Conservation (phyloP, 2,888 invertebrate genomes). For the Rhopalosiphum nymphaeae region DNA sequence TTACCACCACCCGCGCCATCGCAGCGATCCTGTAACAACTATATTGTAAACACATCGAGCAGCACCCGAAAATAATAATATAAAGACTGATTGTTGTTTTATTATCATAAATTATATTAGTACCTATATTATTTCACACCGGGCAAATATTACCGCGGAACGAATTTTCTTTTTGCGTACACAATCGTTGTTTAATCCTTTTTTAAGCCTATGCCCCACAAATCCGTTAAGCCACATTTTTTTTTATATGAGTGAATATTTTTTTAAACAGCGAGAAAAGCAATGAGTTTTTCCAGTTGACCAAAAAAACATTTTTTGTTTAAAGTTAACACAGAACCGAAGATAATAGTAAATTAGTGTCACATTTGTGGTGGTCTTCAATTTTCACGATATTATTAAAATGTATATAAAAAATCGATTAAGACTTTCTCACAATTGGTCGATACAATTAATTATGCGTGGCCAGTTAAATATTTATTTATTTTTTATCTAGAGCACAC, state of each 20-base stretch:
- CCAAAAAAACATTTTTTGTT: neutral
- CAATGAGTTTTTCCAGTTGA: neutral
- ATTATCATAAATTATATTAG: neutral
- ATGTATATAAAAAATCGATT: neutral
- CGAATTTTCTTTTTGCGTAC: neutral
- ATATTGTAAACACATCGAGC: neutral
- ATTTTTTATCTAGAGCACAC: neutral
- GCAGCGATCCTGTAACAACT: slow-evolving; percentile 10
- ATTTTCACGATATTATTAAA: slow-evolving; percentile 6
- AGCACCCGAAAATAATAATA: neutral
- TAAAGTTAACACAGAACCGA: neutral
- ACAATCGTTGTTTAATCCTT: neutral
- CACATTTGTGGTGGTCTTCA: too few relatives aligned
- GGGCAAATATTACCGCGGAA: neutral
- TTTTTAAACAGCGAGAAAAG: neutral
- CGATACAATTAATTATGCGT: neutral
- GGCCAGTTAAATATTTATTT: neutral
- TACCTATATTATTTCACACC: neutral
- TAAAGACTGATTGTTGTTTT: neutral
- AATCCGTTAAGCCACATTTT: neutral
- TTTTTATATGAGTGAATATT: neutral
- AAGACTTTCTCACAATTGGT: slow-evolving; percentile 5
- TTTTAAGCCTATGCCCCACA: neutral
- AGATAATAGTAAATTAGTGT: neutral
- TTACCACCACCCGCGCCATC: neutral